Base-by-base conservation (phyloP, 2,888 invertebrate genomes). In the Drosophila ezoana region DNA sequence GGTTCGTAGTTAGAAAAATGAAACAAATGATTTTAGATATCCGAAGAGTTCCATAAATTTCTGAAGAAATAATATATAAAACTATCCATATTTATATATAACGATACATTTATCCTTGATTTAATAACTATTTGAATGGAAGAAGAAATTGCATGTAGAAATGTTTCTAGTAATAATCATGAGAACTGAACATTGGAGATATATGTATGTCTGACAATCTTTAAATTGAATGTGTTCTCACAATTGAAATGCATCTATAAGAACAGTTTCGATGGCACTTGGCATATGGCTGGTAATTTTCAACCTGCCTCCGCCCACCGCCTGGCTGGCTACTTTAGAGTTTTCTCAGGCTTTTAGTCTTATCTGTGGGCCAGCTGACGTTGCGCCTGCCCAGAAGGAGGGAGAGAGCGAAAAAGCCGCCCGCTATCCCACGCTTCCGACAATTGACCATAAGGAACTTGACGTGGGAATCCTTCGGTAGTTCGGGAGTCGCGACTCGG, bases 401-500 rank as follows among this genome's bases (percentile, higher is more conserved):
- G 6, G 28, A 23, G 28, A 32, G 51, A 13, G 2, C 18, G 18
- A 0, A 9, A 44, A 49, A 16, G 11, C 33, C 40, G 28, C 47
- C 20, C 32, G 28, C 13, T 63, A 18, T 77, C 75, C 75, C 75
- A 75, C 78, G 76, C 66, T 49, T 38, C 10, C 10, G 28, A 28
- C 28, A 14, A n/a, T 35, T 23, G 45, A 35, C 61, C 75, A 67
- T 54, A 76, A 67, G 74, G 76, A 54, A 63, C 54, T 68, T 58
- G 10, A 84, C 84, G 85, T 85, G 85, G 85, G 85, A 85, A 85
- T 85, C 84, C 70, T 84, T 72, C 18, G 58, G 37, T 18, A 18
- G 18, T 18, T 44, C 60, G 13, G 4, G 35, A 18, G 33, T 48
- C 37, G 37, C 38, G 32, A 52, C 37, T 45, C n/a, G 18, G 35